phyloP scores from a whole-genome alignment of 2,797 vertebrate species.

The Sebastes kiyomatsui region DNA sequence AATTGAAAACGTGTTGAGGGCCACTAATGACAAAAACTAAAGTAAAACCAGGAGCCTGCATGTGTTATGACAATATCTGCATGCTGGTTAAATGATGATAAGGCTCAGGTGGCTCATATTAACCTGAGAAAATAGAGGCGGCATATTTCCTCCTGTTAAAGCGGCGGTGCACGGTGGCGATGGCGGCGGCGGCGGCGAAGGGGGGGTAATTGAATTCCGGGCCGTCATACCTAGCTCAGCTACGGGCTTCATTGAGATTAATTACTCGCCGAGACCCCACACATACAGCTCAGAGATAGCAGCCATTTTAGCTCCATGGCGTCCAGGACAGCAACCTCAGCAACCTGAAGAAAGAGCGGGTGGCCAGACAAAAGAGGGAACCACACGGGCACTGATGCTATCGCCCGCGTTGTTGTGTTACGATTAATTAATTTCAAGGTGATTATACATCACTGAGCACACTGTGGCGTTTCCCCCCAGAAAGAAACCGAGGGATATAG shows the following conservation, averaged over 20 bases:
- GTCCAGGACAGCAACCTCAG: conserved; percentile 84
- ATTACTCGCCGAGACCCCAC: conserved; percentile 89
- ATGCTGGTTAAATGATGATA: conserved; percentile 78
- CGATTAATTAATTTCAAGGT: conserved; percentile 87
- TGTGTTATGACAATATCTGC: conserved; percentile 62
- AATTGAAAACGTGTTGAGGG: conserved; percentile 52
- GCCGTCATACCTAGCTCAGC: conserved; percentile 93
- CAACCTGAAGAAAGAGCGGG: conserved; percentile 70
- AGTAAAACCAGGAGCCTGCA: conserved; percentile 43
- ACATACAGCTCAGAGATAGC: conserved; percentile 84
- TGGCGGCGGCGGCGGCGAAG: background rate
- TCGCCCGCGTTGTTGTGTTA: conserved; percentile 79
- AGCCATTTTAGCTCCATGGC: conserved; percentile 85
- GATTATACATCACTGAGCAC: conserved; percentile 81
- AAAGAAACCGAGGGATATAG: conserved; percentile 29
- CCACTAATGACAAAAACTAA: conserved; percentile 44
- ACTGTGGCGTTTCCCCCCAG: conserved; percentile 35
- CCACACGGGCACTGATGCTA: conserved; percentile 73
- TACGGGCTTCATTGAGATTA: conserved; percentile 96
- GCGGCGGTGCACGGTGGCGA: conserved; percentile 38
- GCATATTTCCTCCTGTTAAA: conserved; percentile 83
- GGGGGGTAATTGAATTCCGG: conserved; percentile 95
- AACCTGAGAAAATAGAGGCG: conserved; percentile 92
- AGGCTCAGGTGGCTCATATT: conserved; percentile 98
- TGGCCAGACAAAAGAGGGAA: conserved; percentile 72